Percentiles rank a stretch among this genome's conserved stretches.
These are phyloP conservation scores for Urosaurus nigricauda DNA, from an alignment of 2,797 vertebrate species.

Conservation along the genomic window DNA sequence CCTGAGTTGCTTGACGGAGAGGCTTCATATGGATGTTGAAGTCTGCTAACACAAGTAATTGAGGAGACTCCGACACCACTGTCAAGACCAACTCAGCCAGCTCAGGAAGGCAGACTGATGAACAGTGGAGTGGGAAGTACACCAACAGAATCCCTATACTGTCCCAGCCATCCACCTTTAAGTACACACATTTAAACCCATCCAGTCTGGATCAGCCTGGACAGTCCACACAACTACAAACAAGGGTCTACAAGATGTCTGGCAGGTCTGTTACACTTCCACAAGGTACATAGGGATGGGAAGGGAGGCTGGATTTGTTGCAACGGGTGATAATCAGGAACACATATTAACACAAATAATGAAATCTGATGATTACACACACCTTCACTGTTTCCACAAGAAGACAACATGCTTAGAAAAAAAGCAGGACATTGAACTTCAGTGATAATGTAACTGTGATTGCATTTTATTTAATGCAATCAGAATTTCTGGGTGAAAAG, in stretches of 20 bases:
- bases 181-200: no score
- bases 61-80: no score
- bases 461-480: conserved; percentile 67
- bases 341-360: background rate
- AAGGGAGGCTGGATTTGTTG: background rate
- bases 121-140: no score
- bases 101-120: no score
- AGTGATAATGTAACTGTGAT: conserved; percentile 57
- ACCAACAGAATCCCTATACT: no score
- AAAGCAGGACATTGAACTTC: conserved; percentile 56
- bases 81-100: no score
- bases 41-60: no score
- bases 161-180: no score
- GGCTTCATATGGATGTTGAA: no score
- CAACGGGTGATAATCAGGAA: background rate
- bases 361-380: background rate
- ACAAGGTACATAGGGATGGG: background rate
- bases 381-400: background rate
- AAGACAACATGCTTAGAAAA: background rate
- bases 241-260: background rate
- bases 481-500: conserved; percentile 65
- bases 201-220: background rate
- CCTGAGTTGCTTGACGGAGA: no score
- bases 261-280: background rate
- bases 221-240: background rate